Evolutionary conservation across 2,113 vertebrate genomes (phyloP).

Genomic region (Chaenocephalus aceratus): DNA sequence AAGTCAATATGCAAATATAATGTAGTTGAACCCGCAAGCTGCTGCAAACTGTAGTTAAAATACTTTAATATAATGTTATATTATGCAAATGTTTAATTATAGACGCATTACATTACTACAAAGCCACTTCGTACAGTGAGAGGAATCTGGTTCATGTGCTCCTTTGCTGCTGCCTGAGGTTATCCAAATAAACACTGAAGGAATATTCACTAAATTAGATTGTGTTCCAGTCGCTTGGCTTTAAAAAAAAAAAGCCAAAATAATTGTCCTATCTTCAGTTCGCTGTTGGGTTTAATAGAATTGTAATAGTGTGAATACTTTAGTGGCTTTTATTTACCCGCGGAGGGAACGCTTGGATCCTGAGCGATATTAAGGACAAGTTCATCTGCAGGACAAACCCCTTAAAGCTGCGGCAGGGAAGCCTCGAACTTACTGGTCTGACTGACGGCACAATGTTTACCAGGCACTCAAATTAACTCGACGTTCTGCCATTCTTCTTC

Average conservation of each 20-base stretch:
- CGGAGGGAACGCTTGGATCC: constrained; percentile 20
- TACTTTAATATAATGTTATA: too few relatives aligned
- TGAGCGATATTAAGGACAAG: constrained; percentile 38
- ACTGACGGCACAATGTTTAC: neutral
- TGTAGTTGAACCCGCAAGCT: too few relatives aligned
- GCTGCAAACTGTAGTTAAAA: too few relatives aligned
- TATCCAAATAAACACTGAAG: neutral
- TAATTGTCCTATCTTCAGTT: constrained; percentile 2
- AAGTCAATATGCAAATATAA: too few relatives aligned
- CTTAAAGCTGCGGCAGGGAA: neutral
- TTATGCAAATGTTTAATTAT: too few relatives aligned
- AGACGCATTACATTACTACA: neutral
- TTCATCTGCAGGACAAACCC: constrained; percentile 29
- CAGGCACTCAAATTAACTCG: neutral
- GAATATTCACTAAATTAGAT: constrained; percentile 19
- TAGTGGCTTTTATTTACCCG: constrained; percentile 24
- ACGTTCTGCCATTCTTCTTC: constrained; percentile 6
- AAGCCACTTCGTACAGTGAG: neutral
- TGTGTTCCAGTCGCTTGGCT: neutral
- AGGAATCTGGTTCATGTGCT: neutral
- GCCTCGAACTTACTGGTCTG: neutral
- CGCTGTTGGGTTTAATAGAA: constrained; percentile 23
- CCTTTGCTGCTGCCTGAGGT: neutral
- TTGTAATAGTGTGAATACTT: constrained; percentile 14
- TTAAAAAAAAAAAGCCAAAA: constrained; percentile 19